Evolutionary conservation across 2,888 invertebrate genomes (phyloP), one percentile per base, ranked within the genome.

Genomic region (Rugalucina vietnamica): DNA sequence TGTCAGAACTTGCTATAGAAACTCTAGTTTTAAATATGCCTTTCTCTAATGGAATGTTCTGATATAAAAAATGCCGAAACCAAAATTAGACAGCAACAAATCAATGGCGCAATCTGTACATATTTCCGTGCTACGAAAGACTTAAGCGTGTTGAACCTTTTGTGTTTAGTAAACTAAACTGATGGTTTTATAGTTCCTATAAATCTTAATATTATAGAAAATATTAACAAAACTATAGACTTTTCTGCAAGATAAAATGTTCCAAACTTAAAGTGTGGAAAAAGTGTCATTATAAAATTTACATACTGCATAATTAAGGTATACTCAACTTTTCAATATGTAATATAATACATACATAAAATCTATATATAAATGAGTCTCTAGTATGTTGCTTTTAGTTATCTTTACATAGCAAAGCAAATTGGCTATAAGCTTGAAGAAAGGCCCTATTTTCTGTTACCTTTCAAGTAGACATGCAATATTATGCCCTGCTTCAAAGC

Each of bases 181-280:
- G 79, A 73, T 60, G 79, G 72, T 37, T 74, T 34, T 74, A 74
- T 43, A 69, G 65, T 70, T 81, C 54, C 54, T 71, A 70, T 76
- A 71, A 81, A 65, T 18, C 21, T 65, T 21, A 57, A 57, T 21
- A 21, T 21, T n/a, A n/a, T 29, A 12, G n/a, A 57, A 57, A 57
- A 24, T 1, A 18, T 65, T 65, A 65, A 65, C 65, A 65, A 65
- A 65, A 65, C 29, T 65, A 65, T 32, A 65, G 65, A 65, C 65
- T 65, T 65, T n/a, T 65, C n/a, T 65, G 27, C 34, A 65, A 34
- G 34, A 34, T 65, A 65, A 65, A 65, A 8, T 65, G 32, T 65
- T 21, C 34, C 65, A 12, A 65, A 34, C 34, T 34, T 65, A 65
- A 2, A 60, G 5, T 60, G 18, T 24, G 5, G 18, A 43, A 43